Base-by-base conservation (phyloP, 1,140 invertebrate species). In the Drosophila paulistorum region DNA sequence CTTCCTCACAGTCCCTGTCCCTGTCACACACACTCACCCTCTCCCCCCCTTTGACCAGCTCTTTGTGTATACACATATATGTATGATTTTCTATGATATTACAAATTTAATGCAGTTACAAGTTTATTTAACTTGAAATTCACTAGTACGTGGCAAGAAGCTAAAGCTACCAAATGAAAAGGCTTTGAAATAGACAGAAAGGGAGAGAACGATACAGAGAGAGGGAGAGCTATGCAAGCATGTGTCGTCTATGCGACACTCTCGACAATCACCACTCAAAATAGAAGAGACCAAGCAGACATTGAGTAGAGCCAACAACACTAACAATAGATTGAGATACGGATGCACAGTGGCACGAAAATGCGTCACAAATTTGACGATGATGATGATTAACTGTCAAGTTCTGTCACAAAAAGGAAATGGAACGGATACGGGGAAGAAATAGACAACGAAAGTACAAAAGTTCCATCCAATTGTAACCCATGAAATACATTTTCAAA, bases 201-300 rank as follows among this genome's bases (percentile, higher is more conserved):
- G 23, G 20, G 60, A 48, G 45, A 48, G 45, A 23, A 66, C 61
- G 57, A 51, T 62, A 62, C 45, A 39, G 55, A 57, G 48, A 64
- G 66, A 71, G 64, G 57, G 69, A 59, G 64, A 66, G 68, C 82
- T 79, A 55, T 86, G 83, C 83, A 83, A 87, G 79, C 83, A 82
- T 70, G 83, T 82, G 83, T 87, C 76, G 82, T 87, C 76, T 83
- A 77, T 85, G 72, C 55, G 69, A 65, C 77, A 81, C 83, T 83
- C 83, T 86, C 83, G 83, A 83, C 83, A 86, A 86, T 87, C 83
- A 86, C 69, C 82, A 79, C 76, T 87, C 83, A 82, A 81, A 86
- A 87, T 76, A 87, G 82, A 79, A 58, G 37, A 45, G 60, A 14
- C 60, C 61, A 66, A 67, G 41, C 60, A 65, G 64, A 65, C 20